Evolutionary conservation across 2,113 vertebrate genomes (phyloP).

Genomic region (Platichthys flesus): DNA sequence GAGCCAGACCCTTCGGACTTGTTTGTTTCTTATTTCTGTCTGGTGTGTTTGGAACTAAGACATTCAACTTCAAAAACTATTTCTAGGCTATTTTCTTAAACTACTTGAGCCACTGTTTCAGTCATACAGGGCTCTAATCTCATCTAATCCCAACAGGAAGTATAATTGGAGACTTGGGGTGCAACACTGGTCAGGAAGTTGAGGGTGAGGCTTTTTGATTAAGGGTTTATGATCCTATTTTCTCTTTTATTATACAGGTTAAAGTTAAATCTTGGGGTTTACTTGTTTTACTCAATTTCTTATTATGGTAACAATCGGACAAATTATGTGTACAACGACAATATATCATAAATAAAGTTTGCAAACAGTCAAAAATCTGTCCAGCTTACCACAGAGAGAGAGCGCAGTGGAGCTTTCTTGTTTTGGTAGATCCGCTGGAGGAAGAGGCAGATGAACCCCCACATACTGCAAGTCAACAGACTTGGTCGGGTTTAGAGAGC

Average conservation of each 20-base stretch:
- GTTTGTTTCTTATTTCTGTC: no score
- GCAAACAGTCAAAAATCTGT: not conserved
- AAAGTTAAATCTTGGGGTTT: not conserved
- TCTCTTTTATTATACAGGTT: not conserved
- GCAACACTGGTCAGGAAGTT: not conserved
- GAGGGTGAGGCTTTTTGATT: not conserved
- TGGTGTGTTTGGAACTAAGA: no score
- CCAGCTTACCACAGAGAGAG: constrained; percentile 56
- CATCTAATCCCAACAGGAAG: no score
- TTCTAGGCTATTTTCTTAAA: no score
- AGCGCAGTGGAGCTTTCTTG: not conserved
- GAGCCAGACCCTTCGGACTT: not conserved
- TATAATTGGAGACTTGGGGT: no score
- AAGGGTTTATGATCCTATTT: not conserved
- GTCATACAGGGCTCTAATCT: no score
- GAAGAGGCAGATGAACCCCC: constrained; percentile 88
- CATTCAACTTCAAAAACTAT: no score
- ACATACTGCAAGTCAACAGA: constrained; percentile 91
- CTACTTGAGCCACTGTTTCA: no score
- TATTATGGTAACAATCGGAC: not conserved
- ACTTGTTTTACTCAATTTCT: not conserved
- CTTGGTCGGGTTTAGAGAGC: constrained; percentile 85
- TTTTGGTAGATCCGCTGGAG: constrained; percentile 69
- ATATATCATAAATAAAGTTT: not conserved
- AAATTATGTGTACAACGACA: not conserved